Base-by-base conservation (phyloP, 2,113 vertebrate genomes). In the Corythaeola cristata region DNA sequence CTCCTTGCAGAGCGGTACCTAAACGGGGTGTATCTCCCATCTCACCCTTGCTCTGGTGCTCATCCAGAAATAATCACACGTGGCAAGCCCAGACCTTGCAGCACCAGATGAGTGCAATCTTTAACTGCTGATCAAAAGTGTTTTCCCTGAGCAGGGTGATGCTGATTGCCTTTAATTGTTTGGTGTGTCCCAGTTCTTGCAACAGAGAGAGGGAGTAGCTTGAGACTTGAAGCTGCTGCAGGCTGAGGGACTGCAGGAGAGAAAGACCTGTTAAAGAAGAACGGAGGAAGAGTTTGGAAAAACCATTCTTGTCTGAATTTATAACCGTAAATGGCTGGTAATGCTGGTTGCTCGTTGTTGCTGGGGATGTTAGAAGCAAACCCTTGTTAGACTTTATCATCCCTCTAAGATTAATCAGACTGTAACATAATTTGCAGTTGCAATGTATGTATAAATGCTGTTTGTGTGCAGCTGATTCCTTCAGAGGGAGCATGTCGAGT, bases 61-160 rank as follows among this genome's bases (percentile, higher is more conserved):
- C n/a, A 59, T 66, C 14, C 45, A 56, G 64, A 85, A 55, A 49
- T 26, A 33, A 24, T 20, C 2, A 2, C 14, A 55, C 0, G 0
- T n/a, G 23, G 33, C 16, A 55, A 77, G 5, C 9, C 32, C 50
- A 44, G 58, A 27, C n/a, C 47, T 62, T 85, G 32, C 71, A 85
- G 35, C 8, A 32, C 5, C 0, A 4, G 11, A 15, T 44, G 8
- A 49, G 6, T 44, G 7, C 18, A 44, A 5, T n/a, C 16, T 85
- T 44, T 44, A 44, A 59, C 6, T 59, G 37, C 17, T 23, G 7
- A n/a, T 55, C 1, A 2, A 8, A 49, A 69, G 17, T 8, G 21
- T 60, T 85, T 81, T 60, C 32, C 20, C 8, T 23, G 35, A 45
- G 39, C 13, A n/a, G 39, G 35, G 32, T 35, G 14, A 27, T 27